Evolutionary conservation across 2,888 invertebrate genomes (phyloP), one percentile per base, ranked within the genome.

Genomic region (Epsilonema sp.): DNA sequence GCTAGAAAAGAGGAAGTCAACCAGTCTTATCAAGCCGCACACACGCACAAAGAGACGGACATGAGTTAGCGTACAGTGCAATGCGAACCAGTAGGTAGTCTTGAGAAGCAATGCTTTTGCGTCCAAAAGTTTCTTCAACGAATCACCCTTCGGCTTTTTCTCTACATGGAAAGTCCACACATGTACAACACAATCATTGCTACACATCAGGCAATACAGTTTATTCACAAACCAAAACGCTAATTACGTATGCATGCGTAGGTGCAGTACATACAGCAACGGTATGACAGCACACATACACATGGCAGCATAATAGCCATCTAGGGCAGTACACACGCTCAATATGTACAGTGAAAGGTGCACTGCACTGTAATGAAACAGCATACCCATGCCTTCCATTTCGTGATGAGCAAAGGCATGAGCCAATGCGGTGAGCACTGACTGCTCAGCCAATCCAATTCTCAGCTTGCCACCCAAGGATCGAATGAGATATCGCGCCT

Each of bases 381-480:
- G n/a, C n/a, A n/a, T n/a, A n/a, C n/a, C n/a, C n/a, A n/a, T n/a
- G n/a, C n/a, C n/a, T n/a, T n/a, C n/a, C n/a, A 56, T 21, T 40
- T 60, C 54, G 16, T 47, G 43, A 19, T 37, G 45, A 4, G 63
- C 61, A 47, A 64, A 62, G 2, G 90, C 90, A 57, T 80, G 75
- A 0, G 87, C 86, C 42, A 97, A 67, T 11, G 97, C 90, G 66
- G 83, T 75, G 42, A 97, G 70, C 31, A 92, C 78, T 1, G 90
- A 90, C 67, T 92, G 90, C 63, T 97, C 97, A 0, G 94, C 97
- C 48, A 97, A 72, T 0, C 94, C 94, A 56, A 97, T 87, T 42
- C 97, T 75, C 47, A 97, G 71, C 69, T 94, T 97, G 25, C 94
- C 94, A 50, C 82, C 79, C 21, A 92, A 67, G 0, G 86, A 87